Percentiles rank a stretch among this genome's conserved stretches.
Conservation (phyloP, 2,888 invertebrate genomes). For the Eledone cirrhosa region DNA sequence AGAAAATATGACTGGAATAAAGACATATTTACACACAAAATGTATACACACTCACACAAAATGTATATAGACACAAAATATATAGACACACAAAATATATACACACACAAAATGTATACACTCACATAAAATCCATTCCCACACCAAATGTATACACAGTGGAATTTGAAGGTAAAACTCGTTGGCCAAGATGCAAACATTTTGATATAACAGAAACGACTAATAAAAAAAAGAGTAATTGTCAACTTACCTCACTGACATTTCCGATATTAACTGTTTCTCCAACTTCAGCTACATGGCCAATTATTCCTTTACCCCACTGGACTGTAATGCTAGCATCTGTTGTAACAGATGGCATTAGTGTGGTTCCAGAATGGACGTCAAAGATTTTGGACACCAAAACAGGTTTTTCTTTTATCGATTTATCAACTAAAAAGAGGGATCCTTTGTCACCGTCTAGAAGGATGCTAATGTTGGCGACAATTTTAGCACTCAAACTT, state of each 20-base stretch:
- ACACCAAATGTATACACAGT: no score
- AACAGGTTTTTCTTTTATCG: slow-evolving; percentile 62
- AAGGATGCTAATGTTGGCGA: slow-evolving; percentile 69
- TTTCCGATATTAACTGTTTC: slow-evolving; percentile 69
- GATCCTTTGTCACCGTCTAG: slow-evolving; percentile 70
- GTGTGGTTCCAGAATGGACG: slow-evolving; percentile 69
- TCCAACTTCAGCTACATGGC: slow-evolving; percentile 70
- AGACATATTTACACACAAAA: no score
- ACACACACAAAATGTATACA: no score
- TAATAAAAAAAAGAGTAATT: no score
- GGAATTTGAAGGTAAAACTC: no score
- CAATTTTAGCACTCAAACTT: slow-evolving; percentile 69
- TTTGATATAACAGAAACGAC: no score
- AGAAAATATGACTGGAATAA: no score
- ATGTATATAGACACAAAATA: no score
- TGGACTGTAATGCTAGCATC: slow-evolving; percentile 68
- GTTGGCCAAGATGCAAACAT: no score
- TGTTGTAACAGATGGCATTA: slow-evolving; percentile 64
- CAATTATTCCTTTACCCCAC: slow-evolving; percentile 70
- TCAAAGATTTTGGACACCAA: slow-evolving; percentile 70
- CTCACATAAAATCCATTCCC: no score
- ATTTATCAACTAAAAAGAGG: slow-evolving; percentile 69
- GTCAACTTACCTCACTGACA: slow-evolving; percentile 68
- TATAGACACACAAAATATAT: no score
- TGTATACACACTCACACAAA: no score